These are phyloP conservation scores for Tetragonula carbonaria DNA, from an alignment of 2,888 invertebrate species.

Conservation along the genomic window DNA sequence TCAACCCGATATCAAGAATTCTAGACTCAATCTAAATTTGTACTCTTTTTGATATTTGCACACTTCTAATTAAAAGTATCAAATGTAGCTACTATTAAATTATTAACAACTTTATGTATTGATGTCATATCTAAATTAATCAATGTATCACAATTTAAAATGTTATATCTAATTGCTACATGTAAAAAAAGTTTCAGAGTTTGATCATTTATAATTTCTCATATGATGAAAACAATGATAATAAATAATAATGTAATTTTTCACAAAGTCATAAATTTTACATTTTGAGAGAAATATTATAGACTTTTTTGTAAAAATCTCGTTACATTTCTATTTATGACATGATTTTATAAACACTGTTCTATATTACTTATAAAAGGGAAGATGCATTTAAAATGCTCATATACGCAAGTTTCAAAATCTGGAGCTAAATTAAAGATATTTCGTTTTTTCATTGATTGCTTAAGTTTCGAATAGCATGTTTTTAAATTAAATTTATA, in stretches of 20 bases:
- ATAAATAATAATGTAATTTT: not conserved
- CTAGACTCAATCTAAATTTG: not conserved
- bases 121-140: not conserved
- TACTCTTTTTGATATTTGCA: not conserved
- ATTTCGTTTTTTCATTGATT: not conserved
- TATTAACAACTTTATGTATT: not conserved
- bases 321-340: not conserved
- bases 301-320: not conserved
- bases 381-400: not conserved
- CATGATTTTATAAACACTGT: not conserved
- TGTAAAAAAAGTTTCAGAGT: not conserved
- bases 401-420: not conserved
- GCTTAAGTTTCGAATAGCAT: not conserved
- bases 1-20: not conserved
- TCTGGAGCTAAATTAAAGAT: not conserved
- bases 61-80: not conserved
- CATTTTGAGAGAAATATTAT: not conserved
- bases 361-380: not conserved
- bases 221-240: not conserved
- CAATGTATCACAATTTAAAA: not conserved
- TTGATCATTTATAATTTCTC: not conserved
- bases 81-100: not conserved
- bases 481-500: not conserved
- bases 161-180: not conserved
- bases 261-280: conserved; percentile 14